Evolutionary conservation across 2,113 vertebrate species (phyloP), one percentile per base, ranked within the genome.

Genomic region (Oplegnathus fasciatus): DNA sequence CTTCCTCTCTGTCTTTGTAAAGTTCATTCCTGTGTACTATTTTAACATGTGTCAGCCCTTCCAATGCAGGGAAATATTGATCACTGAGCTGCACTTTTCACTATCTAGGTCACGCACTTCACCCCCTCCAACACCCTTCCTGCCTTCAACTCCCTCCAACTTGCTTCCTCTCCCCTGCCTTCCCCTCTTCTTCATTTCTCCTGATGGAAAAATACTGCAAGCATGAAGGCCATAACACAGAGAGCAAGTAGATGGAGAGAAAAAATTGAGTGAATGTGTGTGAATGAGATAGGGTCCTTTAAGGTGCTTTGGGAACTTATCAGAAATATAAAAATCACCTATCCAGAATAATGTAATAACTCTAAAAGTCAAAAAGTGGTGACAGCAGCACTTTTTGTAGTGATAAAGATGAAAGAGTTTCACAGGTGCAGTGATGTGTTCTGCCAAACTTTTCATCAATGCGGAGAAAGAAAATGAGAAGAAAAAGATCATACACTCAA

Each of bases 301-400:
- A 26, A 70, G 62, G 78, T 78, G 54, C 68, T 55, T 67, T 54
- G 42, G 65, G 72, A 87, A 69, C 32, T 79, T 69, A 80, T 80
- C 81, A 66, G 77, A 84, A 84, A 77, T 77, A 77, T 89, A 80
- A 83, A 80, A 89, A 74, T 40, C 68, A 64, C 77, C 84, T 58
- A 57, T 70, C 72, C 61, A 80, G 80, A 89, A 83, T 83, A 80
- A 75, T 52, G 80, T 57, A 64, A 83, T 78, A 69, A 83, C 75
- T 75, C 7, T 40, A 55, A 76, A 71, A 78, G 44, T 81, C 50
- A 18, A 22, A 44, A 84, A 81, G 42, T 57, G 62, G 22, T 79
- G 77, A 73, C 80, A 84, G 81, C 68, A 81, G 80, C 84, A 81
- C 28, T 81, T 88, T 85, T 62, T 18, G 13, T 32, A 48, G 71